Evolutionary conservation across 2,888 invertebrate species (phyloP), one percentile per base, ranked within the genome.

Genomic region (Galerucella pusilla): DNA sequence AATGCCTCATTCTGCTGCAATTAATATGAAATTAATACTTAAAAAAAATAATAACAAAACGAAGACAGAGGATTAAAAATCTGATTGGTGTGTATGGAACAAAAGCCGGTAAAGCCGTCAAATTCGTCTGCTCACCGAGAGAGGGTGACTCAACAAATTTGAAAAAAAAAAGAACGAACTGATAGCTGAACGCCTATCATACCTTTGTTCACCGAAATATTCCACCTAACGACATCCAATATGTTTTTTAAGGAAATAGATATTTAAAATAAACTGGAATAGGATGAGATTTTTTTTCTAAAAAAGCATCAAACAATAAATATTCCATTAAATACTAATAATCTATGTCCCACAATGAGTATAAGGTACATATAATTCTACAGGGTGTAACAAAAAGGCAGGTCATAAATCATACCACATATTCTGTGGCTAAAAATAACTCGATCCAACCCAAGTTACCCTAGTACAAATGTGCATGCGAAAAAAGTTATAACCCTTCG

Each of bases 71-170:
- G 52, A 72, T 74, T 74, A 66, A 72, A 72, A 75, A 77, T 78
- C 75, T 71, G 75, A 78, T 77, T 68, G 76, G 75, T 70, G 68
- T 77, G 74, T 74, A 71, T 68, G 69, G 77, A 82, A 83, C 83
- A 83, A 83, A 81, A 79, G 79, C 35, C 75, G 75, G 42, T 65
- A 49, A 57, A 79, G 79, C 80, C 82, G 80, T 80, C 80, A 80
- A 78, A 79, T 78, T 75, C 78, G 75, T 78, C 80, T 78, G 78
- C 77, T 78, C 76, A 76, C 78, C 74, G 75, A 77, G 78, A 78
- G 60, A 76, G n/a, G 72, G 76, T 83, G 83, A 83, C 82, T 82
- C 68, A 76, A 80, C 83, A 74, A 65, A 80, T 82, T 79, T 79
- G 78, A 49, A 52, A 14, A 70, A 42, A 63, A 63, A 46, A n/a